Evolutionary conservation across 2,113 vertebrate species (phyloP), one percentile per base, ranked within the genome.

Genomic region (Lanius ludovicianus): DNA sequence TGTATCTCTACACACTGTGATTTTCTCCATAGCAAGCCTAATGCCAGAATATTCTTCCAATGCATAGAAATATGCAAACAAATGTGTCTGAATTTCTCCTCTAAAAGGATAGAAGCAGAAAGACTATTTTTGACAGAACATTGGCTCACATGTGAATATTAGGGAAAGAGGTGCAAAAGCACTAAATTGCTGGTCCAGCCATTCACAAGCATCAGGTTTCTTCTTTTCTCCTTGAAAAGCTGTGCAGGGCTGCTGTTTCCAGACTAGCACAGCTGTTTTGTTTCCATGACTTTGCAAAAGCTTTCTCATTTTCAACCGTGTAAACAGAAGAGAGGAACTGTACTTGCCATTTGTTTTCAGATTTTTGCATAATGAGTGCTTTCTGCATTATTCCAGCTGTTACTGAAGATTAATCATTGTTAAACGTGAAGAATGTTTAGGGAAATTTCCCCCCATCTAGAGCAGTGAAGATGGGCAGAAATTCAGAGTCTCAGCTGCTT

Each of bases 241-340:
- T 44, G 6, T 4, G 28, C 52, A 78, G 57, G 47, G 75, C 79
- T 87, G 57, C 67, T 73, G 14, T 67, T 91, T 84, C 33, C 77
- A 91, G 73, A 93, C 57, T 53, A 93, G 68, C 64, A 41, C 63
- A 70, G 68, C 67, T 74, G 62, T 86, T 96, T 84, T 57, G 28
- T 93, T 94, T 84, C 89, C 64, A 74, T 87, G 77, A 91, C 87
- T 89, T 33, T 84, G 91, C 89, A 91, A 91, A 91, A 89, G 31
- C 39, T 87, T 69, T 77, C 55, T 69, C 33, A 42, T 78, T 96
- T 87, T 59, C 24, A 55, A 35, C 44, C 75, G 60, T 41, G 63
- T 60, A 71, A 95, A 93, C 49, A 1, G 1, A 84, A 67, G 39
- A 55, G 75, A 39, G 73, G 31, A 74, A 68, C 37, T 70, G n/a